These are phyloP conservation scores for Gasterosteus nipponicus DNA, from an alignment of 2,113 vertebrate species.

Conservation along the genomic window DNA sequence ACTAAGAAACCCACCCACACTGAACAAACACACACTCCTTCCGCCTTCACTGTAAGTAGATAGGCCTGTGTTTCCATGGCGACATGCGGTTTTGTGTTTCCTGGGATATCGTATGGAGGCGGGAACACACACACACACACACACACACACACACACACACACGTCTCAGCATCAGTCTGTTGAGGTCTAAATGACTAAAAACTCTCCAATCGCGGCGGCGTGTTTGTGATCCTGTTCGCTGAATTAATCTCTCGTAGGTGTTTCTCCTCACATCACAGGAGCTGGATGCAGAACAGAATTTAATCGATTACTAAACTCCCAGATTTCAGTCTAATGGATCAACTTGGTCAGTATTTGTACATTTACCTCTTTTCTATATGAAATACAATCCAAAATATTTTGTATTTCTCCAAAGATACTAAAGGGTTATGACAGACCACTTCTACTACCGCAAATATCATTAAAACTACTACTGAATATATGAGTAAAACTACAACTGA, in stretches of 20 bases:
- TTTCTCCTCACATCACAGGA: too few species aligned
- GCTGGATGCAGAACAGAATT: too few species aligned
- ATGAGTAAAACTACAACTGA: too few species aligned
- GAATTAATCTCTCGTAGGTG: too few species aligned
- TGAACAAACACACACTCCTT: constrained; percentile 20
- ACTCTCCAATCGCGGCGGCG: too few species aligned
- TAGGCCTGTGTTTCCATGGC: constrained; percentile 62
- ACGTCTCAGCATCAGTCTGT: too few species aligned
- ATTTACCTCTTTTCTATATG: neutral
- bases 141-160: constrained; percentile 23
- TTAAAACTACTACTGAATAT: too few species aligned
- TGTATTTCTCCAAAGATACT: neutral
- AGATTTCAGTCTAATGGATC: neutral
- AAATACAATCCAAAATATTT: neutral
- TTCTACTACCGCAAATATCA: neutral
- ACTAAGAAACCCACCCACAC: constrained; percentile 6
- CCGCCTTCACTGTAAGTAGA: constrained; percentile 60
- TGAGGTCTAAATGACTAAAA: too few species aligned
- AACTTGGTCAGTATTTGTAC: neutral
- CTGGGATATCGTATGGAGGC: constrained; percentile 65
- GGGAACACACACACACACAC: constrained; percentile 27
- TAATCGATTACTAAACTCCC: too few species aligned
- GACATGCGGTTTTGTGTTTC: constrained; percentile 70
- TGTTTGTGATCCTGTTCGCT: too few species aligned
- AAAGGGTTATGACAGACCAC: neutral